A percentile compares a stretch with the other conserved stretches of the same genome.
phyloP scores from a whole-genome alignment of 2,888 invertebrate genomes.

The Zygothrica quintamaculata region DNA sequence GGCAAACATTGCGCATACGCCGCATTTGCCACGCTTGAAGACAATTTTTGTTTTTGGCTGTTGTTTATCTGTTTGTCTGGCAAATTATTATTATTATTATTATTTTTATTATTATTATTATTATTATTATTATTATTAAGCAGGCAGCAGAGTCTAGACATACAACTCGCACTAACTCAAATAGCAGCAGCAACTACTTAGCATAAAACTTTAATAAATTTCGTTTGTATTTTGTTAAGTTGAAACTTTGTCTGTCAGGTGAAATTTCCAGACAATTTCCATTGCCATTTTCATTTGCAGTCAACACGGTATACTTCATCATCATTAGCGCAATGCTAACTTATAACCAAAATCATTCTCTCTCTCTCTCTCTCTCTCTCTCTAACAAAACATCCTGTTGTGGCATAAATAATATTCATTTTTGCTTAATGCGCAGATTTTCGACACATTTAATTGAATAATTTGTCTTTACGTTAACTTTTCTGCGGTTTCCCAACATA shows the following conservation, averaged over 20 bases:
- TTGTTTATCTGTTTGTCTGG: constrained; percentile 51
- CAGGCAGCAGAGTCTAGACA: constrained; percentile 72
- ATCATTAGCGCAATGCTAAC: constrained; percentile 60
- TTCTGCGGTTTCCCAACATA: constrained; percentile 15
- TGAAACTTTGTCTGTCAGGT: constrained; percentile 66
- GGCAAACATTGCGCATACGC: constrained; percentile 64
- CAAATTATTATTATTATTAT: too few species aligned
- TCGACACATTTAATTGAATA: constrained; percentile 66
- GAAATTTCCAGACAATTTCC: constrained; percentile 3
- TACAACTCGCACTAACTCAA: constrained; percentile 7
- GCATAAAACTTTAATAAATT: constrained; percentile 68
- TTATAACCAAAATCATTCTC: constrained; percentile 11
- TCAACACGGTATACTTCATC: constrained; percentile 59
- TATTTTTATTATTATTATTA: too few species aligned
- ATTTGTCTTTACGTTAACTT: constrained; percentile 60
- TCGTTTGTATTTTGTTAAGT: constrained; percentile 68
- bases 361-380: not conserved
- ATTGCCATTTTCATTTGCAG: too few species aligned
- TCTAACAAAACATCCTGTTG: constrained; percentile 26
- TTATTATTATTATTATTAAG: too few species aligned
- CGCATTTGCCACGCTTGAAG: constrained; percentile 31
- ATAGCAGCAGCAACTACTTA: constrained; percentile 12
- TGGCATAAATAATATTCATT: constrained; percentile 64
- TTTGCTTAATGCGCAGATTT: constrained; percentile 46
- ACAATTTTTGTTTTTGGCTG: constrained; percentile 48